A percentile compares a stretch with the other conserved stretches of the same genome.
Evolutionary conservation across 1,140 invertebrate species (phyloP).

Genomic region (Hyles euphorbiae): DNA sequence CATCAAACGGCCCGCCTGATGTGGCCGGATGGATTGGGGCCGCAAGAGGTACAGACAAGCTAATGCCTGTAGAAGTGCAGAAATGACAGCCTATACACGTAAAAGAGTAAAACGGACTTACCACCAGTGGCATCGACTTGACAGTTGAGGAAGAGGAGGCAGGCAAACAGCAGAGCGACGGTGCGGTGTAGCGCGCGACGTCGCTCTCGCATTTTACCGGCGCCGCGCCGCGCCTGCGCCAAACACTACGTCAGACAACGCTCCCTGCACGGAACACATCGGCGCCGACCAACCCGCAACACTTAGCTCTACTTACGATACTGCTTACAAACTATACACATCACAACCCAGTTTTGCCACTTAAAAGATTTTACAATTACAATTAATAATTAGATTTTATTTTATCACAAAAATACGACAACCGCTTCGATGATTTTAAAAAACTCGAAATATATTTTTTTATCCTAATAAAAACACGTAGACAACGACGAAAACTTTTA

Average conservation of each 20-base stretch:
- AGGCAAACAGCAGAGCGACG: constrained; percentile 59
- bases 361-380: constrained; percentile 43
- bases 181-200: constrained; percentile 57
- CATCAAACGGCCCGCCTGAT: too few relatives aligned
- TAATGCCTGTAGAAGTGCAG: too few relatives aligned
- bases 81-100: too few relatives aligned
- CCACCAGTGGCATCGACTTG: constrained; percentile 65
- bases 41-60: too few relatives aligned
- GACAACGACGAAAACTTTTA: constrained; percentile 51
- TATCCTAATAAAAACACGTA: constrained; percentile 41
- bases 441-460: constrained; percentile 47
- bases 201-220: constrained; percentile 71
- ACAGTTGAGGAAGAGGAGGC: constrained; percentile 57
- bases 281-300: constrained; percentile 31
- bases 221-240: constrained; percentile 68
- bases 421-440: constrained; percentile 71
- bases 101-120: constrained; percentile 31
- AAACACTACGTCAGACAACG: constrained; percentile 57
- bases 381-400: constrained; percentile 32
- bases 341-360: constrained; percentile 74
- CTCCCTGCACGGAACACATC: constrained; percentile 39
- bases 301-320: constrained; percentile 38
- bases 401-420: constrained; percentile 74
- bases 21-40: too few relatives aligned
- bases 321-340: constrained; percentile 66